Evolutionary conservation across 2,113 vertebrate genomes (phyloP), one percentile per base, ranked within the genome.

Genomic region (Merops nubicus): DNA sequence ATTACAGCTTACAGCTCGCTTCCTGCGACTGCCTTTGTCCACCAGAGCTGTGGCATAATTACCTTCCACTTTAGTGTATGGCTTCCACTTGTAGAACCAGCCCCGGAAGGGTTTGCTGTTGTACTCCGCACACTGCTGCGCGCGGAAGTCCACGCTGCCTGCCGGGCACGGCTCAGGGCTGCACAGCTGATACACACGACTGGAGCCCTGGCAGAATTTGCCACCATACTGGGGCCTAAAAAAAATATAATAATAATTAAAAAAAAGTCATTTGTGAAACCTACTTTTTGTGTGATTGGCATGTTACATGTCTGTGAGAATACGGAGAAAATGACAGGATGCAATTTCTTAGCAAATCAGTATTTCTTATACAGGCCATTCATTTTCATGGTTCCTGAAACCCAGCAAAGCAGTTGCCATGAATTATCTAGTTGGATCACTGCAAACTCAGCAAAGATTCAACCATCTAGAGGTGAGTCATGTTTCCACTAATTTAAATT

Each of bases 41-140:
- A 23, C 64, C 47, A 20, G 19, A 69, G 59, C 43, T 19, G 57
- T 31, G 70, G 34, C 53, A 17, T 36, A 40, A 85, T 97, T 98
- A 99, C 99, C 99, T 97, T 99, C 98, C 69, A 99, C 99, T 97
- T 99, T 99, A n/a, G 98, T 99, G 85, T 99, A 99, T 8, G 99
- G 99, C 91, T 99, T 99, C 99, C 99, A 99, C 91, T 99, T 99
- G 97, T 99, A 99, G 98, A 98, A 99, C 99, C 99, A 99, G 57
- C 99, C 99, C 25, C 99, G 98, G 98, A 99, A 99, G 43, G 99
- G 99, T 91, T 99, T 99, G 98, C 99, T 99, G 98, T 99, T 99
- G 97, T 99, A 99, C 88, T 99, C 99, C 0, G 99, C 99, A 12
- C 99, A 99, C 96, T 99, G 99, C 97, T 99, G 99, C 53, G 99